Evolutionary conservation across 2,797 vertebrate species (phyloP), one percentile per base, ranked within the genome.

Genomic region (Geotrypetes seraphini): DNA sequence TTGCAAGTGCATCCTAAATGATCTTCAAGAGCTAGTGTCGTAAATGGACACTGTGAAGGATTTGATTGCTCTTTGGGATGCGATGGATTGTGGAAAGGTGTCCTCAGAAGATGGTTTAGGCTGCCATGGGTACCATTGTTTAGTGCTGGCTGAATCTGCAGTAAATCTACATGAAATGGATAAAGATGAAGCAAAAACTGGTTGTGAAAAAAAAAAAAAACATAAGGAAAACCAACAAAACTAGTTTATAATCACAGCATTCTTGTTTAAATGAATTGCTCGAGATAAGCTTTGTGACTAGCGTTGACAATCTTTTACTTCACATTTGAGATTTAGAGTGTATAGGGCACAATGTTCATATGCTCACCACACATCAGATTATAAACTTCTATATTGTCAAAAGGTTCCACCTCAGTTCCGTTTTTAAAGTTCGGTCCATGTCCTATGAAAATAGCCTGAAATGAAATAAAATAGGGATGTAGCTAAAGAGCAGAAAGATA

Each of bases 331-430:
- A n/a, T n/a, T n/a, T n/a, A n/a, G n/a, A n/a, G n/a, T n/a, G n/a
- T n/a, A n/a, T n/a, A n/a, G n/a, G n/a, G n/a, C n/a, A n/a, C n/a
- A 22, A 10, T 22, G 12, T 45, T 11, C n/a, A 27, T 23, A 31
- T 61, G 74, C 89, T 88, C 57, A 98, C 96, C 94, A 72, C 96
- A 98, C 63, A 98, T 62, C 34, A 99, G 78, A 61, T 99, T 99
- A 62, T 98, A 99, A 23, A 99, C 6, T 64, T 99, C 96, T n/a
- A 98, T 97, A 64, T 91, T 99, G 57, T 99, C 92, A 77, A 99
- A 98, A 29, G 90, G 68, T 15, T 88, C 73, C 9, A 92, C 85
- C 20, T 83, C 73, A 1, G 54, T 78, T 10, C 75, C 64, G 10
- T 59, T 63, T 63, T 88, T 87, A 50, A 99, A 84, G 39, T 65